Conservation (phyloP, 2,888 invertebrate genomes). For the Drosophila mercatorum region DNA sequence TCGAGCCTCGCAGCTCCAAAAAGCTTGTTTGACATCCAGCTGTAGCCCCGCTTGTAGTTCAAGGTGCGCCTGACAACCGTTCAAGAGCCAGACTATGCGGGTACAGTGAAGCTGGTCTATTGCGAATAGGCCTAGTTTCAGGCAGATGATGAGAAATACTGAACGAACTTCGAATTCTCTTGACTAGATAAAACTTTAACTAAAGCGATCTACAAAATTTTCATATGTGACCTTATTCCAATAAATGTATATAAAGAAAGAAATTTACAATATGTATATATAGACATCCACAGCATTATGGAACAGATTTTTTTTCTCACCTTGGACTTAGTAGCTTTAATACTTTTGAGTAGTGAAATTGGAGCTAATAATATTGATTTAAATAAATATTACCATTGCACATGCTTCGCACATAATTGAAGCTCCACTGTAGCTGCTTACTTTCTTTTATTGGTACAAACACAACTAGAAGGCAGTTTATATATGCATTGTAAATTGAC, state of each 20-base stretch:
- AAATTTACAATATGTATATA: too few relatives aligned
- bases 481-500: slow-evolving; percentile 74
- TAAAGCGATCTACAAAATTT: neutral
- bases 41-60: slow-evolving; percentile 61
- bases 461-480: slow-evolving; percentile 56
- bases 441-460: slow-evolving; percentile 46
- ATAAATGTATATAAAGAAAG: too few relatives aligned
- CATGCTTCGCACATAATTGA: neutral
- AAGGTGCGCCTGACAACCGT: slow-evolving; percentile 63
- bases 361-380: too few relatives aligned
- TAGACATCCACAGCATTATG: too few relatives aligned
- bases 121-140: neutral
- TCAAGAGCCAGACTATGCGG: slow-evolving; percentile 39
- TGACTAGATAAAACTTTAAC: neutral
- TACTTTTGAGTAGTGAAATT: too few relatives aligned
- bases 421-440: slow-evolving; percentile 47
- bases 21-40: slow-evolving; percentile 43
- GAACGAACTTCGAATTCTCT: neutral
- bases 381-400: neutral
- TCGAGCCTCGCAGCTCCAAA: slow-evolving; percentile 21
- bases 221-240: too few relatives aligned
- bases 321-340: too few relatives aligned
- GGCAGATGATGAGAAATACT: neutral
- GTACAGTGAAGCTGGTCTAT: slow-evolving; percentile 42
- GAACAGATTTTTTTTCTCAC: too few relatives aligned